Conservation (phyloP, 2,888 invertebrate species). For the Pseudanteris insignis region DNA sequence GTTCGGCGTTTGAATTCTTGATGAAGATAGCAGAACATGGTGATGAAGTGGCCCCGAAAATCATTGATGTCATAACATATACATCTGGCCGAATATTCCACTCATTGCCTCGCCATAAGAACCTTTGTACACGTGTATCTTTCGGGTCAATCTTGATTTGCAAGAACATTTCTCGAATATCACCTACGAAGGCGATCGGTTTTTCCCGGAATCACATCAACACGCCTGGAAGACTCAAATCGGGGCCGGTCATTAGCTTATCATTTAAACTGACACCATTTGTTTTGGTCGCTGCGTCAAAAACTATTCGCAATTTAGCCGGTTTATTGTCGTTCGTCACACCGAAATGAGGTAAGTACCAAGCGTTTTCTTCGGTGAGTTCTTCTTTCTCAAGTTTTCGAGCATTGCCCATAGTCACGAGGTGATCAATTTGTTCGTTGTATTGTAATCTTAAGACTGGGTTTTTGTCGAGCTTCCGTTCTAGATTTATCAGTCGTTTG, state of each 20-base stretch:
- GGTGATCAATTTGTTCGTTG: constrained; percentile 4
- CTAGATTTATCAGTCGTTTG: not conserved
- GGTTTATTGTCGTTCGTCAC: constrained; percentile 48
- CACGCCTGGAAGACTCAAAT: constrained; percentile 54
- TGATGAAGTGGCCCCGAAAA: constrained; percentile 23
- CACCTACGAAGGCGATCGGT: constrained; percentile 52
- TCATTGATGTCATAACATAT: constrained; percentile 1
- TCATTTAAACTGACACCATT: constrained; percentile 46
- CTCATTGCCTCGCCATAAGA: not conserved
- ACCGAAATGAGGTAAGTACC: constrained; percentile 44
- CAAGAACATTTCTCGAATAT: constrained; percentile 54
- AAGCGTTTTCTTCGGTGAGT: not conserved
- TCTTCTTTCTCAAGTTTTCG: not conserved
- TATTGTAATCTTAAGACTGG: not conserved
- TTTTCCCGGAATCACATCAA: constrained; percentile 57
- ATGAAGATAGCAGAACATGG: not conserved
- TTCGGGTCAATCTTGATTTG: constrained; percentile 47
- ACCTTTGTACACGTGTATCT: constrained; percentile 39
- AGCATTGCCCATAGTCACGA: not conserved
- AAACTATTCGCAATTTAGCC: constrained; percentile 49
- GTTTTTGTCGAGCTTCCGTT: constrained; percentile 27
- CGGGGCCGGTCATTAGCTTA: constrained; percentile 53
- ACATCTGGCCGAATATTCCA: not conserved
- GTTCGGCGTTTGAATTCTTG: not conserved
- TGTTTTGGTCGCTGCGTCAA: constrained; percentile 51